Evolutionary conservation across 1,140 invertebrate genomes (phyloP).

Genomic region (Orchesella cincta): DNA sequence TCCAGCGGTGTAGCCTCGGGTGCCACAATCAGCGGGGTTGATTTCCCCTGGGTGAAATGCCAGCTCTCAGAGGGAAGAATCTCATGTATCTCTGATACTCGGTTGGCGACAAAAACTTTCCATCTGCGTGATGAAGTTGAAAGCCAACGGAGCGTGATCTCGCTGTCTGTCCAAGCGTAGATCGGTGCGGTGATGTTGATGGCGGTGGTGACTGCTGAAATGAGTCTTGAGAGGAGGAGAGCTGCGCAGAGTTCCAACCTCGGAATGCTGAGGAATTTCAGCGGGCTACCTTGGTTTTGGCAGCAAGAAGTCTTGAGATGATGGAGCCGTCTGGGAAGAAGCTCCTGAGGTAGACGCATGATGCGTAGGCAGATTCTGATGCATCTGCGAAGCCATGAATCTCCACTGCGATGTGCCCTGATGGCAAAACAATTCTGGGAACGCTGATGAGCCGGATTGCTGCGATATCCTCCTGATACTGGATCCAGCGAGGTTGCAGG

Average conservation of each 20-base stretch:
- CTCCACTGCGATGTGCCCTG: background rate
- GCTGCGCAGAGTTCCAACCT: background rate
- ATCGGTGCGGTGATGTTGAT: background rate
- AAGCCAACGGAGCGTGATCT: background rate
- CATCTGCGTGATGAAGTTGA: background rate
- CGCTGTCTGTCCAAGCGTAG: background rate
- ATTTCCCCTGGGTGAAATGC: constrained; percentile 25
- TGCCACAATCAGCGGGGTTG: constrained; percentile 38
- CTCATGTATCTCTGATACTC: background rate
- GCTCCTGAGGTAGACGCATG: background rate
- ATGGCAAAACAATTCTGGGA: background rate
- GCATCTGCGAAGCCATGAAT: background rate
- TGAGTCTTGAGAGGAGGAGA: background rate
- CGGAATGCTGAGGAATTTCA: background rate
- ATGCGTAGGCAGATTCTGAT: background rate
- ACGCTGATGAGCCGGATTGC: too few species aligned
- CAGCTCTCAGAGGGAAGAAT: background rate
- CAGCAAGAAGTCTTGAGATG: background rate
- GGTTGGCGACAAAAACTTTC: constrained; percentile 1
- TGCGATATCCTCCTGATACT: background rate
- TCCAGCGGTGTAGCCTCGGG: background rate
- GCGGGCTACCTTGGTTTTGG: background rate
- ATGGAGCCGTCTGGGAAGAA: background rate
- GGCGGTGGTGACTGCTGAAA: background rate
- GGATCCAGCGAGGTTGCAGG: background rate